A percentile compares a stretch with the other conserved stretches of the same genome.
Conservation (phyloP, 2,797 vertebrate genomes). For the Mycteria americana region DNA sequence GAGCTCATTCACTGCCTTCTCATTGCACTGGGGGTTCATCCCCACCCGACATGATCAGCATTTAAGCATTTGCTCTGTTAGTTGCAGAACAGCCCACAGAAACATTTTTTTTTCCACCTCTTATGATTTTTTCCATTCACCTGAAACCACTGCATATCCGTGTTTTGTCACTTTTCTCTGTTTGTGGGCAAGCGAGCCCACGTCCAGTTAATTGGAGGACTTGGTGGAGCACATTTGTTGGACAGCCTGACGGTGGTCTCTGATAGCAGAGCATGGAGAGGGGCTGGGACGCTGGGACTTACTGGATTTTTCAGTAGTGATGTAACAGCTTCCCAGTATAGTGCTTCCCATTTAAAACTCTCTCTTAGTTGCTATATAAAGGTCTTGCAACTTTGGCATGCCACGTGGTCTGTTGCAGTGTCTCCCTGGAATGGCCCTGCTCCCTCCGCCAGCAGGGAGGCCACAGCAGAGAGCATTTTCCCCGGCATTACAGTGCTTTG, state of each 20-base stretch:
- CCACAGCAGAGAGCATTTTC: not conserved
- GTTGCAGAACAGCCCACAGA: not conserved
- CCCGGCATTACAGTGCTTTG: accelerated
- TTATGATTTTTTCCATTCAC: not conserved
- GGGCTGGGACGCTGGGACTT: not conserved
- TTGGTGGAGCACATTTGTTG: not conserved
- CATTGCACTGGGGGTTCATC: not conserved
- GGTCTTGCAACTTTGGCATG: not conserved
- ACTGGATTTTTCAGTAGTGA: not conserved
- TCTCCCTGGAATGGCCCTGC: not conserved
- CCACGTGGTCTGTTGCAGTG: not conserved
- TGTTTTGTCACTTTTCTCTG: not conserved
- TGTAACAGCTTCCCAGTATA: not conserved
- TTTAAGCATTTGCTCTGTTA: not conserved
- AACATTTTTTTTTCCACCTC: not conserved
- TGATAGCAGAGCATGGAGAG: not conserved
- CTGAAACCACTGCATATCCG: accelerated
- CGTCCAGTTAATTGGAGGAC: accelerated
- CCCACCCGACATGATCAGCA: not conserved
- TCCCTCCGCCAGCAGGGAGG: not conserved
- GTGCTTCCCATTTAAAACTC: not conserved
- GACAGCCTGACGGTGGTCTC: not conserved
- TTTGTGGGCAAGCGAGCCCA: not conserved
- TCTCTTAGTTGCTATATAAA: not conserved
- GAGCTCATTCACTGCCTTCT: not conserved